Conservation (phyloP, 1,140 invertebrate species). For the Solenopsis invicta region DNA sequence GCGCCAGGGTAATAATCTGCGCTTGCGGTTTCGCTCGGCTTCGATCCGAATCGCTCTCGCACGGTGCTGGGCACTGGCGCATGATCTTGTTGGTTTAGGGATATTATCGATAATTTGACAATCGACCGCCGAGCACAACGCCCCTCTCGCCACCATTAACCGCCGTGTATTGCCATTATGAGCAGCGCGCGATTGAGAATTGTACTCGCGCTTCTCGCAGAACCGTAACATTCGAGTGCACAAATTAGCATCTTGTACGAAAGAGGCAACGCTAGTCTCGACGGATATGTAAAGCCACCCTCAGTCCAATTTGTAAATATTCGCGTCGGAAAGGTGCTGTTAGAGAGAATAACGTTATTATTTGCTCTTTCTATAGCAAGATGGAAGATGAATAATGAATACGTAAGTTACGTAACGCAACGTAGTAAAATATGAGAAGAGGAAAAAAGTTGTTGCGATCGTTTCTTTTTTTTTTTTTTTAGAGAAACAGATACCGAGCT, state of each 20-base stretch:
- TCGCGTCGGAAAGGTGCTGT: not conserved
- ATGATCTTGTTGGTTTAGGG: conserved; percentile 83
- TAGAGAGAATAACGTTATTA: not conserved
- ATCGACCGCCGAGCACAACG: conserved; percentile 77
- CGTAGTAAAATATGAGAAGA: not conserved
- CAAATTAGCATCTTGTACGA: conserved; percentile 19
- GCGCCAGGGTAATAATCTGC: conserved; percentile 66
- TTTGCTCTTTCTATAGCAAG: not conserved
- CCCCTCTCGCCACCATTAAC: conserved; percentile 77
- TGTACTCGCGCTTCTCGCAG: conserved; percentile 28
- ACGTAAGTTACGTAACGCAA: not conserved
- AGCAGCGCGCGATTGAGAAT: conserved; percentile 7
- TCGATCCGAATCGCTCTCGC: conserved; percentile 64
- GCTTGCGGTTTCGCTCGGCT: conserved; percentile 76
- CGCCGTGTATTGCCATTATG: conserved; percentile 61
- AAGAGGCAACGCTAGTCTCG: not conserved
- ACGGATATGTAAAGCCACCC: not conserved
- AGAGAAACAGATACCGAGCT: not conserved
- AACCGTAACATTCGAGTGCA: conserved; percentile 2
- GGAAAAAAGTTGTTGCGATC: not conserved
- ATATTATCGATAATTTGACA: conserved; percentile 85
- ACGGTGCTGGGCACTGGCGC: conserved; percentile 61
- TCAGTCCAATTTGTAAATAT: not conserved
- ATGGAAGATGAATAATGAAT: conserved; percentile 13
- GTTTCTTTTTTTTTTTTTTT: not conserved